These are phyloP conservation scores for Micromussa lordhowensis DNA, from an alignment of 92 coral and sea anemone genomes.

Conservation along the genomic window DNA sequence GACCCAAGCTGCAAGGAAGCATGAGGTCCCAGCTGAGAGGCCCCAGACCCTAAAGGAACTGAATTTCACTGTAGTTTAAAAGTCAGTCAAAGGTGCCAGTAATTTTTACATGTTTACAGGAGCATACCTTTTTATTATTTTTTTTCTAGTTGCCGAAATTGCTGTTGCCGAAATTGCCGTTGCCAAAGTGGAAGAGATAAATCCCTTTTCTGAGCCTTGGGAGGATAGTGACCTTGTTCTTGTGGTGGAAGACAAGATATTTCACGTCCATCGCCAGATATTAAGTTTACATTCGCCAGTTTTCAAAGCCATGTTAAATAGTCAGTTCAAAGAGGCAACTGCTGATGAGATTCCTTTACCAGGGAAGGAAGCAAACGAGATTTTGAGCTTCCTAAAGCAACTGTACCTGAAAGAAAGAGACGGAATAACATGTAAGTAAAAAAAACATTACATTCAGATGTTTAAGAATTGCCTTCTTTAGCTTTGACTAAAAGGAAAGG, in stretches of 20 bases:
- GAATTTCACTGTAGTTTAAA: no score
- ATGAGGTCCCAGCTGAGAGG: no score
- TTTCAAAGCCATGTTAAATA: conserved; percentile 44
- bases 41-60: no score
- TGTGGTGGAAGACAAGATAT: conserved; percentile 24
- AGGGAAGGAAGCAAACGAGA: conserved; percentile 17
- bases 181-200: background rate
- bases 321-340: conserved; percentile 15
- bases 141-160: background rate
- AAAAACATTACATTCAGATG: no score
- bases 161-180: background rate
- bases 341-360: conserved; percentile 17
- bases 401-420: conserved; percentile 33
- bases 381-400: conserved; percentile 9
- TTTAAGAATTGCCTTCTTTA: background rate
- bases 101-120: no score
- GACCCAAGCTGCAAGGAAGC: no score
- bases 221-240: conserved; percentile 47
- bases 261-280: conserved; percentile 46
- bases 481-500: background rate
- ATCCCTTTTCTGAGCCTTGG: conserved; percentile 37
- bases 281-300: conserved; percentile 42
- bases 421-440: conserved; percentile 16
- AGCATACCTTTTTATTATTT: no score
- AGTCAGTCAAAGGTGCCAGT: no score